Percentiles rank a stretch among this genome's conserved stretches.
Evolutionary conservation across 2,113 vertebrate species (phyloP).

Genomic region (Lamprotornis superbus): DNA sequence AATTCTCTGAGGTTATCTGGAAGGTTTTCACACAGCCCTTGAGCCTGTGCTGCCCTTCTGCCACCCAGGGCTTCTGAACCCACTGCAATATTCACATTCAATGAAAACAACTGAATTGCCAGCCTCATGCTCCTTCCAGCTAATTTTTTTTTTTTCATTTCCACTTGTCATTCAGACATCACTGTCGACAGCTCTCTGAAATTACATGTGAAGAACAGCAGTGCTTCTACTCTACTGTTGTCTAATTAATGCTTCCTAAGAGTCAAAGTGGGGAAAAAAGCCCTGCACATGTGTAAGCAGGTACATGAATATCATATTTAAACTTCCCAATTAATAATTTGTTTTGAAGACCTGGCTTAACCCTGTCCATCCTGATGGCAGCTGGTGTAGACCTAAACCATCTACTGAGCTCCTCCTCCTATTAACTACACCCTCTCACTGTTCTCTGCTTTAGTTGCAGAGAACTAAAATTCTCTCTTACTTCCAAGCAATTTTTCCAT

Average conservation of each 20-base stretch:
- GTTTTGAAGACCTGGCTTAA: neutral
- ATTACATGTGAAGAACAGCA: neutral
- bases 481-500: neutral
- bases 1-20: neutral
- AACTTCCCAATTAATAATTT: neutral
- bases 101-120: constrained; percentile 18
- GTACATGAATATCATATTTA: neutral
- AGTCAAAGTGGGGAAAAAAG: neutral
- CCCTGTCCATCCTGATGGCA: neutral
- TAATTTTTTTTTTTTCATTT: constrained; percentile 9
- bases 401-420: neutral
- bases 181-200: neutral
- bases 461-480: too few species aligned
- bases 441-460: neutral
- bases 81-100: neutral
- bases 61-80: neutral
- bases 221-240: neutral
- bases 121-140: neutral
- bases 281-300: neutral
- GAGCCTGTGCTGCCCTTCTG: neutral
- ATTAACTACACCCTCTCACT: fast-evolving
- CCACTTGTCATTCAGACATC: constrained; percentile 42
- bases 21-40: neutral
- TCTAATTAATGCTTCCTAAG: constrained; percentile 36
- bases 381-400: neutral